These are phyloP conservation scores for Pseudolycoriella hygida DNA, from an alignment of 2,888 invertebrate genomes.

Conservation along the genomic window DNA sequence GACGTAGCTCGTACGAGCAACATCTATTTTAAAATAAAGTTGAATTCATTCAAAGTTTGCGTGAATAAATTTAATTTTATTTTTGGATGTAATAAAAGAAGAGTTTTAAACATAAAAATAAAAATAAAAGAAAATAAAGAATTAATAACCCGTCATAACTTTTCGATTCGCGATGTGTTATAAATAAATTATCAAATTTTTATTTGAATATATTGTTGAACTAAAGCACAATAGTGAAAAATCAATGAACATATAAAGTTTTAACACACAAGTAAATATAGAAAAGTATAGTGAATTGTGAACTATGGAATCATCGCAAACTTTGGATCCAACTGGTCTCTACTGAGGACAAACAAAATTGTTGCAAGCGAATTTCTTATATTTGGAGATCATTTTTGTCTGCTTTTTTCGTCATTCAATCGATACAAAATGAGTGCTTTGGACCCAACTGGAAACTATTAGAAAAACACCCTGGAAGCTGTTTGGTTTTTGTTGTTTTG, in stretches of 20 bases:
- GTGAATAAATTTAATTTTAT: background rate
- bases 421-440: slow-evolving; percentile 19
- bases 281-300: too few relatives aligned
- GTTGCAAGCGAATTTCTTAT: background rate
- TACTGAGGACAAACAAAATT: background rate
- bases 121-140: too few relatives aligned
- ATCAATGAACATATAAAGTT: too few relatives aligned
- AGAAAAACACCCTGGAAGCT: too few relatives aligned
- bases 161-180: too few relatives aligned
- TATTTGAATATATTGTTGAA: too few relatives aligned
- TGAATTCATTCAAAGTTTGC: background rate
- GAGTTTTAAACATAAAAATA: too few relatives aligned
- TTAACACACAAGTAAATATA: too few relatives aligned
- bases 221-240: too few relatives aligned
- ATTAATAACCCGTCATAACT: too few relatives aligned
- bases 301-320: background rate
- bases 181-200: too few relatives aligned
- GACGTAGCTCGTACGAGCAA: slow-evolving; percentile 26
- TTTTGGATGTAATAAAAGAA: too few relatives aligned
- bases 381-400: background rate
- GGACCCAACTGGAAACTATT: slow-evolving; percentile 29
- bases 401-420: background rate
- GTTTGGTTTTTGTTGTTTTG: background rate
- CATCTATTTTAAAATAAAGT: slow-evolving; percentile 13
- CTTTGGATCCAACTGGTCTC: slow-evolving; percentile 4